Conservation (phyloP, 2,113 vertebrate species). For the Brachirus orientalis region DNA sequence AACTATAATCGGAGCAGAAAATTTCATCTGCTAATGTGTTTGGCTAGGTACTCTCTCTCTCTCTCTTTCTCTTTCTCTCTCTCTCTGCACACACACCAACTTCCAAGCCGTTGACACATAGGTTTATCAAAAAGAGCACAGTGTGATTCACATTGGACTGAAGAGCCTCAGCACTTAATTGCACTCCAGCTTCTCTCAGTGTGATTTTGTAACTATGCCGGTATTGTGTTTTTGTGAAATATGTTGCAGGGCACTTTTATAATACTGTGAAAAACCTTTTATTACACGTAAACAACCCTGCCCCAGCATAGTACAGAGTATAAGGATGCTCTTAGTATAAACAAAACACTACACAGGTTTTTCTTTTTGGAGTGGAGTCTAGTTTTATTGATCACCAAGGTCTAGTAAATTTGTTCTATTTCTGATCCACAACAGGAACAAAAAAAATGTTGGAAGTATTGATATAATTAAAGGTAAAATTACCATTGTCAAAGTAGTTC, state of each 20-base stretch:
- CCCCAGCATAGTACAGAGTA: background rate
- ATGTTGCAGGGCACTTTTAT: constrained; percentile 9
- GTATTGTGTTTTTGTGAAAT: constrained; percentile 23
- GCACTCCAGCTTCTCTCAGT: constrained; percentile 28
- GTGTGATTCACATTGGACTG: constrained; percentile 49
- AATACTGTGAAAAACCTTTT: constrained; percentile 8
- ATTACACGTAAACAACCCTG: constrained; percentile 8
- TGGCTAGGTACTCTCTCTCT: constrained; percentile 44
- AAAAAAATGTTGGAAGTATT: too few relatives aligned
- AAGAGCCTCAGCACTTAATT: constrained; percentile 52
- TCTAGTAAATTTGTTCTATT: too few relatives aligned
- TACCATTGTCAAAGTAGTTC: too few relatives aligned
- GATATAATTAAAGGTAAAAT: too few relatives aligned
- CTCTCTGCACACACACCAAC: constrained; percentile 28
- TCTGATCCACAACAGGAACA: too few relatives aligned
- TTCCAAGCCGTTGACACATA: constrained; percentile 38
- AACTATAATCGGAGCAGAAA: constrained; percentile 59
- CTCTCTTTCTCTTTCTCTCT: too few relatives aligned
- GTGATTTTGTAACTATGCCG: constrained; percentile 12
- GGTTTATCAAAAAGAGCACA: constrained; percentile 44
- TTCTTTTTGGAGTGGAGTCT: background rate
- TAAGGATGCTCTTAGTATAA: background rate
- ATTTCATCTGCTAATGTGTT: constrained; percentile 70
- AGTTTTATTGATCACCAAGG: too few relatives aligned
- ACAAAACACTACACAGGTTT: background rate